Percentiles rank a stretch among this genome's conserved stretches.
Evolutionary conservation across 2,888 invertebrate species (phyloP).

Genomic region (Cosmopolites sordidus): DNA sequence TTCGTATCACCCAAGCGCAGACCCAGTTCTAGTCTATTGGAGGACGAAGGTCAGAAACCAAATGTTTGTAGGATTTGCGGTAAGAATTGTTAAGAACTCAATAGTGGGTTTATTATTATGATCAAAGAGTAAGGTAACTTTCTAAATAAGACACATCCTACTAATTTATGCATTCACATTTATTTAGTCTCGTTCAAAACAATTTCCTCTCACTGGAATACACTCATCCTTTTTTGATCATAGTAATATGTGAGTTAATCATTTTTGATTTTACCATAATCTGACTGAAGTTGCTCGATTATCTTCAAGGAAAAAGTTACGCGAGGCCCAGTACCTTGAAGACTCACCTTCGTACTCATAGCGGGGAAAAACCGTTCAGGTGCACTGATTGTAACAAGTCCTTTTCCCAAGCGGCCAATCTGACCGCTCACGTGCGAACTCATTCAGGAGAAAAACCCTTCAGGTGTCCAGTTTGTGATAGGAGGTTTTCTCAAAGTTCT

Average conservation of each 20-base stretch:
- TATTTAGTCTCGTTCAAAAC: no score
- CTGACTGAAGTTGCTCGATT: no score
- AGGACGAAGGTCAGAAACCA: slow-evolving; percentile 75
- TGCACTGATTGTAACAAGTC: slow-evolving; percentile 94
- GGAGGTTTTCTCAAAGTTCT: slow-evolving; percentile 93
- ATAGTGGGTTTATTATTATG: no score
- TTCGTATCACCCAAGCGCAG: slow-evolving; percentile 46
- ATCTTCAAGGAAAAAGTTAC: slow-evolving; percentile 75
- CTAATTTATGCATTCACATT: no score
- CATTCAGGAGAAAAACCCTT: slow-evolving; percentile 99
- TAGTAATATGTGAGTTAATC: no score
- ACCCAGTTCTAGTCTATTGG: slow-evolving; percentile 42
- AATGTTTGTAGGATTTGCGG: slow-evolving; percentile 94
- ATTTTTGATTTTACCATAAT: no score
- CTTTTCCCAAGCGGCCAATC: slow-evolving; percentile 96
- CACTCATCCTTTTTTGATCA: no score
- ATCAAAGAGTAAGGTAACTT: no score
- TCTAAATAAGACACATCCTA: no score
- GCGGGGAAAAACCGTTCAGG: slow-evolving; percentile 88
- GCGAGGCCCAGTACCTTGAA: slow-evolving; percentile 95
- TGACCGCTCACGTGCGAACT: slow-evolving; percentile 94
- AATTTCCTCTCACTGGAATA: no score
- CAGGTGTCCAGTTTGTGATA: slow-evolving; percentile 90
- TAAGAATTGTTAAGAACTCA: no score
- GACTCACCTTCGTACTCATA: slow-evolving; percentile 94